Percentiles rank a stretch among this genome's conserved stretches.
Conservation (phyloP, 2,888 invertebrate genomes). For the Buathra laborator region DNA sequence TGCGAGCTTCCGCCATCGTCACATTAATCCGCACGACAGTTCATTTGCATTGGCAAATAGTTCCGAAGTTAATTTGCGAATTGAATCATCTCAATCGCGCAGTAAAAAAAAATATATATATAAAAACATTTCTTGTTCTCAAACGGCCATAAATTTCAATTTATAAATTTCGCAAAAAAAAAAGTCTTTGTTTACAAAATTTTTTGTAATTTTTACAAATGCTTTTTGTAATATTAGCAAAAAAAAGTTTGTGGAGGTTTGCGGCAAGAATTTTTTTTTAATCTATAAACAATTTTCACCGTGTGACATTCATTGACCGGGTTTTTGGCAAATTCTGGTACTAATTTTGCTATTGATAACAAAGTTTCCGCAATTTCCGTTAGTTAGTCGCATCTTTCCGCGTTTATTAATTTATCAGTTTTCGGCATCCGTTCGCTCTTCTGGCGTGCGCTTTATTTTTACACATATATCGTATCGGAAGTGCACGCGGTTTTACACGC, state of each 20-base stretch:
- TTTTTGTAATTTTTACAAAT: too few relatives aligned
- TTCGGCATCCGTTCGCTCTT: neutral
- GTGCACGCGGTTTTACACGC: neutral
- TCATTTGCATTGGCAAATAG: neutral
- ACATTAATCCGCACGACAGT: neutral
- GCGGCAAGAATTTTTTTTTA: too few relatives aligned
- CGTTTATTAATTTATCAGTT: slow-evolving; percentile 17
- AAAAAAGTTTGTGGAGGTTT: too few relatives aligned
- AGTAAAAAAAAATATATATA: too few relatives aligned
- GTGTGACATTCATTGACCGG: too few relatives aligned
- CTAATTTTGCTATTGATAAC: slow-evolving; percentile 2
- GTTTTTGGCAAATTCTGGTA: neutral
- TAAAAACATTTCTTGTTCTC: too few relatives aligned
- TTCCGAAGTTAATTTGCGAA: neutral
- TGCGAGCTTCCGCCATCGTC: neutral
- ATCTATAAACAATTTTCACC: too few relatives aligned
- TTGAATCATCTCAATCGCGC: neutral
- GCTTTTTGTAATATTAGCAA: too few relatives aligned
- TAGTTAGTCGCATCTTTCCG: neutral
- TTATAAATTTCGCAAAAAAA: too few relatives aligned
- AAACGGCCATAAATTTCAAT: too few relatives aligned
- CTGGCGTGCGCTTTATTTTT: neutral
- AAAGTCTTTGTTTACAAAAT: too few relatives aligned
- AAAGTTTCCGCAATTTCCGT: neutral
- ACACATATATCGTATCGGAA: too few relatives aligned